Base-by-base conservation (phyloP, 2,888 invertebrate genomes). In the Smittia aterrima region DNA sequence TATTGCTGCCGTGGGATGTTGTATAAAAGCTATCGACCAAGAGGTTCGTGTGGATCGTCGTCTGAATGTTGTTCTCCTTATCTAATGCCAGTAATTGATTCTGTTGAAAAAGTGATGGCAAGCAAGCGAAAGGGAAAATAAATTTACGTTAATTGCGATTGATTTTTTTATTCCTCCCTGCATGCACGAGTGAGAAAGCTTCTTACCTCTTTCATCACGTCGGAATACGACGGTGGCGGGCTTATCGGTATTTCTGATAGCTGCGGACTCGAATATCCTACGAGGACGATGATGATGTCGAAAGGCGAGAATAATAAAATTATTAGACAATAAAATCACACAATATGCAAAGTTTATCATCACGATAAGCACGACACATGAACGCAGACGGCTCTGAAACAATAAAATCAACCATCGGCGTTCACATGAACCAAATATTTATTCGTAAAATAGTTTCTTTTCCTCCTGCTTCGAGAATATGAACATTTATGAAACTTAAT, bases 171-270 rank as follows among this genome's bases (percentile, higher is more conserved):
- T 13, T 13, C 9, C 9, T 38, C 9, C 16, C 16, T 38, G 38
- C n/a, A n/a, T n/a, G n/a, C 32, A 47, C 4, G 47, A 47, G 16
- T 9, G 32, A n/a, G 4, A 7, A 38, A 38, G 6, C 4, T 53
- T 7, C 73, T 64, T 77, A 89, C 90, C 86, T 90, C 89, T 81
- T 89, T 87, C 77, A 90, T 82, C 75, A 89, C 89, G 79, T 87
- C 86, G 79, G 90, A 89, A 79, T 90, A 90, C 1, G 89, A 87
- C 2, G 90, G 90, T 22, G 90, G 90, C 62, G 90, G 89, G 77
- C 88, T 88, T 62, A 86, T 85, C 1, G 87, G 87, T 27, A 47
- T 66, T 25, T 74, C 66, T 41, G 47, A 25, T 13, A 70, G 38
- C 38, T 66, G 64, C 9, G 74, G 74, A 74, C 66, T 74, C 16